phyloP scores from a whole-genome alignment of 2,888 invertebrate species.

The Drosophila acutilabella region DNA sequence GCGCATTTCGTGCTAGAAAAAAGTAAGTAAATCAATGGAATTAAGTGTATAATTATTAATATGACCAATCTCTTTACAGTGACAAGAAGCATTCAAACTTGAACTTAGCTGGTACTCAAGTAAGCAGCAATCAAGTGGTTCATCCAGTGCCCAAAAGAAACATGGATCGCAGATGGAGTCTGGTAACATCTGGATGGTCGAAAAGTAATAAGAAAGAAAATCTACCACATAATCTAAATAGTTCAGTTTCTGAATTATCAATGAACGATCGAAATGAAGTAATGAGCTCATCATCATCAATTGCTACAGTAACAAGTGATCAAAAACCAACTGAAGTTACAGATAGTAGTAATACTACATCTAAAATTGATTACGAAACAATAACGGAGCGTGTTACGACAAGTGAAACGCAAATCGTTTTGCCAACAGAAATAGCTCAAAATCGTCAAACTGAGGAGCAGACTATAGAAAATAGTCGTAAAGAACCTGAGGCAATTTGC shows the following conservation, averaged over 20 bases:
- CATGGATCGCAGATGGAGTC: constrained; percentile 84
- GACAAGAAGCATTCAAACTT: constrained; percentile 1
- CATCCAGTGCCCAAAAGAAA: not conserved
- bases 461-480: not conserved
- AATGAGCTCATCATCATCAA: not conserved
- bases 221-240: constrained; percentile 2
- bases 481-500: not conserved
- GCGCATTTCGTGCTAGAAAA: constrained; percentile 13
- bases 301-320: not conserved
- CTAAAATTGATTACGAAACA: constrained; percentile 9
- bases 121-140: not conserved
- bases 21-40: constrained; percentile 1
- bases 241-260: not conserved
- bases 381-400: constrained; percentile 10
- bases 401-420: not conserved
- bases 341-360: not conserved
- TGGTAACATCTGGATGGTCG: constrained; percentile 82
- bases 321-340: not conserved
- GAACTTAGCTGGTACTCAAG: not conserved
- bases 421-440: not conserved
- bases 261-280: not conserved
- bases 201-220: constrained; percentile 28
- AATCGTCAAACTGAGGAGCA: not conserved
- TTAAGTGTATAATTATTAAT: not conserved
- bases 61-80: constrained; percentile 6